Evolutionary conservation across 2,113 vertebrate species (phyloP).

Genomic region (Rousettus leschenaultii): DNA sequence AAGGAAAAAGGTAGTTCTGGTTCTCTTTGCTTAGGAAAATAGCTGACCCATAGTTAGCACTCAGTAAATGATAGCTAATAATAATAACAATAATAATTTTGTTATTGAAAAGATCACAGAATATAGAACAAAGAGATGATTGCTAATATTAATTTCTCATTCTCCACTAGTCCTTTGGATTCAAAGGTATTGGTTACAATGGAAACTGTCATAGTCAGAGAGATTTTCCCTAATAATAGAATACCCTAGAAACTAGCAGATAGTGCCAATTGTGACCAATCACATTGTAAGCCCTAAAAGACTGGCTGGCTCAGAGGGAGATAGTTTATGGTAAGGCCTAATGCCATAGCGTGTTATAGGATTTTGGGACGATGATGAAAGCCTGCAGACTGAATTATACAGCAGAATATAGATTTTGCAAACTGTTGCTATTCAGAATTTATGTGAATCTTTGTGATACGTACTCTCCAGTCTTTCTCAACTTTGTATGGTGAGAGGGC

Average conservation of each 20-base stretch:
- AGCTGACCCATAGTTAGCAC: not conserved
- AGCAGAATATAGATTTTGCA: not conserved
- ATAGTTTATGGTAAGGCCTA: not conserved
- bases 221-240: not conserved
- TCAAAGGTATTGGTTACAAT: not conserved
- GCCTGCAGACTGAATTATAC: not conserved
- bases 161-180: not conserved
- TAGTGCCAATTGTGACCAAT: not conserved
- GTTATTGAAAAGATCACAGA: not conserved
- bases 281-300: not conserved
- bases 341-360: not conserved
- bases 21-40: slow-evolving; percentile 2
- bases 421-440: not conserved
- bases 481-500: not conserved
- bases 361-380: not conserved
- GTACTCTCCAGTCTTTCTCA: not conserved
- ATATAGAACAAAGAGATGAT: not conserved
- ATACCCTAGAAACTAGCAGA: not conserved
- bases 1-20: not conserved
- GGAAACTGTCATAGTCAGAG: not conserved
- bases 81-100: not conserved
- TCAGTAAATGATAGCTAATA: not conserved
- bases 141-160: not conserved
- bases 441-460: not conserved
- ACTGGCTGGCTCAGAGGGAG: not conserved